phyloP scores from a whole-genome alignment of 2,888 invertebrate genomes.

The Dolichopus griseipennis region DNA sequence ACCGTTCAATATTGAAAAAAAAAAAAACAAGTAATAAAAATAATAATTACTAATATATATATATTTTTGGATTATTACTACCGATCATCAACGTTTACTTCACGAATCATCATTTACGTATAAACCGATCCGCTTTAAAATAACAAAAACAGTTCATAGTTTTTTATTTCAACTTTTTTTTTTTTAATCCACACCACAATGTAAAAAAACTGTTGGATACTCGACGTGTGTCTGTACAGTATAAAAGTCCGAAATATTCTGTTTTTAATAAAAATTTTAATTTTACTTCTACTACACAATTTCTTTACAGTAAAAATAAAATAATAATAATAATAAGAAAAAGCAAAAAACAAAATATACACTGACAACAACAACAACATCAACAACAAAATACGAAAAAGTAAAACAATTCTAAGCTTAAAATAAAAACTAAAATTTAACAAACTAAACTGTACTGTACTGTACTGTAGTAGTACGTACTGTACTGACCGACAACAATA shows the following conservation, averaged over 20 bases:
- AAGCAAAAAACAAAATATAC: neutral
- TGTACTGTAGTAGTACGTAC: too few relatives aligned
- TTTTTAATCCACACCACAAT: neutral
- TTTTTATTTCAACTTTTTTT: too few relatives aligned
- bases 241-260: slow-evolving; percentile 1
- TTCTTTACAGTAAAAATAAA: neutral
- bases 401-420: neutral
- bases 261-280: neutral
- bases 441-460: neutral
- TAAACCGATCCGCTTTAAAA: too few relatives aligned
- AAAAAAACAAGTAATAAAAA: too few relatives aligned
- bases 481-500: neutral
- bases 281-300: neutral
- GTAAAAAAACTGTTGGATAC: neutral
- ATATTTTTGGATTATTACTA: too few relatives aligned
- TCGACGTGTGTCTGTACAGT: neutral
- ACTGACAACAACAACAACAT: neutral
- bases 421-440: neutral
- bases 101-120: too few relatives aligned
- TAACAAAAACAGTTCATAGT: neutral
- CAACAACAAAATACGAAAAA: neutral
- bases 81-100: too few relatives aligned
- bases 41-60: too few relatives aligned
- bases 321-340: too few relatives aligned
- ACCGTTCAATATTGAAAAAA: too few relatives aligned